Evolutionary conservation across 2,888 invertebrate species (phyloP).

Genomic region (Dicranocentrus wangi): DNA sequence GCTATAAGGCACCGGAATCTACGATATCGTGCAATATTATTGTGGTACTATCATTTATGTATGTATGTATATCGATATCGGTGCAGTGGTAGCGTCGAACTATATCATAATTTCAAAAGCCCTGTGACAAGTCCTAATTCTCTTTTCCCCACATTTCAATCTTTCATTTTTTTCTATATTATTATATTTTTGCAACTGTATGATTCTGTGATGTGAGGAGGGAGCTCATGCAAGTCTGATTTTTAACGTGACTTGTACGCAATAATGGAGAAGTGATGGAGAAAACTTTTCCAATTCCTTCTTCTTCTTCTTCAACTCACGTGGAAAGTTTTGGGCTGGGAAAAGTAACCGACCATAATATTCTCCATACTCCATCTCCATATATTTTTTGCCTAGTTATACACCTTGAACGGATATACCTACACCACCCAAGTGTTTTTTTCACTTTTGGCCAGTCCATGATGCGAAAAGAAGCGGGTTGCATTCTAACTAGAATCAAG

Average conservation of each 20-base stretch:
- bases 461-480: slow-evolving; percentile 25
- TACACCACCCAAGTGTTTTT: too few relatives aligned
- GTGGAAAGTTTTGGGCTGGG: slow-evolving; percentile 47
- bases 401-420: too few relatives aligned
- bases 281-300: slow-evolving; percentile 63
- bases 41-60: too few relatives aligned
- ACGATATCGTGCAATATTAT: too few relatives aligned
- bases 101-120: too few relatives aligned
- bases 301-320: slow-evolving; percentile 58
- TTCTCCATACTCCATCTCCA: too few relatives aligned
- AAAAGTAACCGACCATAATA: slow-evolving; percentile 1
- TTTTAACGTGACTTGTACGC: slow-evolving; percentile 61
- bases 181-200: slow-evolving; percentile 8
- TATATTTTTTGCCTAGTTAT: too few relatives aligned
- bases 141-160: slow-evolving; percentile 45
- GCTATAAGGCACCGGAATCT: too few relatives aligned
- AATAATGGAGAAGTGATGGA: slow-evolving; percentile 64
- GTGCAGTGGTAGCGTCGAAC: too few relatives aligned
- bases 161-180: slow-evolving; percentile 1
- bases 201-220: slow-evolving; percentile 28
- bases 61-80: too few relatives aligned
- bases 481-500: too few relatives aligned
- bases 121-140: too few relatives aligned
- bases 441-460: slow-evolving; percentile 46
- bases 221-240: slow-evolving; percentile 59